Evolutionary conservation across 2,888 invertebrate species (phyloP), one percentile per base, ranked within the genome.

Genomic region (Drosophila paramelanica): DNA sequence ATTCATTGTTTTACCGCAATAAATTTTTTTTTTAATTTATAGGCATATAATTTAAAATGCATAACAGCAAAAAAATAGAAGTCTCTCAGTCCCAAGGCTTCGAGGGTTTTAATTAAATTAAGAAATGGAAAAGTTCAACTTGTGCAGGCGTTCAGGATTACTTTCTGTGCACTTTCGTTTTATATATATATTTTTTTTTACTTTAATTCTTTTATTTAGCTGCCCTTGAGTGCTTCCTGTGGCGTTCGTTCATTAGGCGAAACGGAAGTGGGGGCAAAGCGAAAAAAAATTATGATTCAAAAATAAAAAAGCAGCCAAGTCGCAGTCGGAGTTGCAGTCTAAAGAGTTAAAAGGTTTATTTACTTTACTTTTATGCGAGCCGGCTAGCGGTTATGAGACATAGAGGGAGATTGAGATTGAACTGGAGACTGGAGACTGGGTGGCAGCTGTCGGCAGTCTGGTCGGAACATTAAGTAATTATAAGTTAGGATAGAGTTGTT

Each of bases 21-120:
- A 27, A 27, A 27, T 11, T 23, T n/a, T 25, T 39, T 11, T 39
- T 3, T 6, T 96, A 3, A 90, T 97, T 25, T 5, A 13, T n/a
- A 41, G 27, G 27, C 14, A 31, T n/a, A 8, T 5, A 59, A 25
- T 31, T 50, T 38, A 3, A 43, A 31, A 6, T 45, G 33, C 23
- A 47, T 41, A 6, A 20, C 17, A 13, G 13, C 17, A 17, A 36
- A 36, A 14, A 20, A 0, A 23, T 23, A 23, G 4, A 23, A 23
- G 3, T 23, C 0, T 39, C 5, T 0, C n/a, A 43, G 17, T 7
- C 5, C 45, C 8, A 2, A 17, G 25, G 25, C 46, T 25, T 25
- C 25, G 49, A 2, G 5, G 14, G 13, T n/a, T 68, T 62, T 79
- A 52, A 86, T 67, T 57, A 53, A 76, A 59, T 65, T 43, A 57